Base-by-base conservation (phyloP, 1,140 invertebrate species). In the Argopecten irradians region DNA sequence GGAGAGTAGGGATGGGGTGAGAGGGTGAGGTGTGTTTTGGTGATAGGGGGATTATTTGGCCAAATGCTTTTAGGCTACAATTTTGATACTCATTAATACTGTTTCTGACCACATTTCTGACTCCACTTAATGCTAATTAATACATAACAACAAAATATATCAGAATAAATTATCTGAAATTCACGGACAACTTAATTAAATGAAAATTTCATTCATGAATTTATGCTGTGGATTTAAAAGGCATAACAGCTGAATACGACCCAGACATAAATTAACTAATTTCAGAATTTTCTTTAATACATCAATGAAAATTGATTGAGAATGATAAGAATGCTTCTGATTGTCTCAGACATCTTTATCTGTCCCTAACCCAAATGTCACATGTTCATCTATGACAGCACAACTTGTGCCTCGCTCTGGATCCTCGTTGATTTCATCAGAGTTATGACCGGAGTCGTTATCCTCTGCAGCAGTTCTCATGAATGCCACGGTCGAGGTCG, bases 401-500 rank as follows among this genome's bases (percentile, higher is more conserved):
- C 82, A 88, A 35, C 71, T 83, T 8, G 33, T 33, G 0, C n/a
- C 46, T 34, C 2, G 36, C 3, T 87, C 86, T 0, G 39, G 46
- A 11, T 71, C 83, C 5, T 90, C 91, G 33, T 88, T 90, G n/a
- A 90, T 84, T 14, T 91, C 89, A 46, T 93, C 91, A 8, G 91
- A 91, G 87, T 91, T 91, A 88, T 90, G 91, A 5, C 92, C 92
- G 32, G 92, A 92, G 82, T 93, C 92, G 35, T 85, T 86, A 82
- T 93, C 92, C 5, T 89, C 89, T 43, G 87, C 84, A 14, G 89
- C 90, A 13, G 91, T 88, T 0, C 89, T 87, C 28, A 93, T 86
- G 87, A 94, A 93, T 82, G 87, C 91, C 0, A 91, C 88, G 0
- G 93, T 94, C 28, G 93, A 93, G 34, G 87, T 86, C 0, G 93